These are phyloP conservation scores for Xiphorhynchus erythropygius DNA, from an alignment of 2,797 vertebrate species.

Conservation along the genomic window DNA sequence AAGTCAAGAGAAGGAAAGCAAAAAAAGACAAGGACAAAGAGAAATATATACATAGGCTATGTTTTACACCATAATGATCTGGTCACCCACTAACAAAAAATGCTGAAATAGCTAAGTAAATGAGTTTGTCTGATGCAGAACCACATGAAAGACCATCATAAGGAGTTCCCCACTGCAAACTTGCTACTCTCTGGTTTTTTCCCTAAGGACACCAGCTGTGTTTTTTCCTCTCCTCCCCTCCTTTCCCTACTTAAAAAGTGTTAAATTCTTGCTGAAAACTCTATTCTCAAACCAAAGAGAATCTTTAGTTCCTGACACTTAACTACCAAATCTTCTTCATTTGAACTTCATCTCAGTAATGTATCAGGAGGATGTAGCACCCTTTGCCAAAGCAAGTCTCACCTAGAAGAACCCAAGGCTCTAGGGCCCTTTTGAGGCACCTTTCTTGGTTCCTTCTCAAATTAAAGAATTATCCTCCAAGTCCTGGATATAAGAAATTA, in stretches of 20 bases:
- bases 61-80: background rate
- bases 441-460: background rate
- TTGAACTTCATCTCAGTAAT: background rate
- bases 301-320: background rate
- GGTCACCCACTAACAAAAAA: constrained; percentile 43
- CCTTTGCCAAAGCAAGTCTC: background rate
- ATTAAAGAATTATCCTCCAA: background rate
- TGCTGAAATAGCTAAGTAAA: background rate
- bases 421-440: accelerated
- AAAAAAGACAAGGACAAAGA: background rate
- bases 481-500: background rate
- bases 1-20: background rate
- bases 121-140: background rate
- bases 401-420: background rate
- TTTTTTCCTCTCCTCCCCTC: background rate
- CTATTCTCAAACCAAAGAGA: background rate
- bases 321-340: background rate
- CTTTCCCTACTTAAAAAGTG: background rate
- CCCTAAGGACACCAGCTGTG: background rate
- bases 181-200: background rate
- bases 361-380: background rate
- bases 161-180: background rate
- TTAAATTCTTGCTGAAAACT: background rate
- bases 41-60: background rate
- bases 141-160: background rate